Conservation (phyloP, 2,888 invertebrate species). For the Spilarctia lutea region DNA sequence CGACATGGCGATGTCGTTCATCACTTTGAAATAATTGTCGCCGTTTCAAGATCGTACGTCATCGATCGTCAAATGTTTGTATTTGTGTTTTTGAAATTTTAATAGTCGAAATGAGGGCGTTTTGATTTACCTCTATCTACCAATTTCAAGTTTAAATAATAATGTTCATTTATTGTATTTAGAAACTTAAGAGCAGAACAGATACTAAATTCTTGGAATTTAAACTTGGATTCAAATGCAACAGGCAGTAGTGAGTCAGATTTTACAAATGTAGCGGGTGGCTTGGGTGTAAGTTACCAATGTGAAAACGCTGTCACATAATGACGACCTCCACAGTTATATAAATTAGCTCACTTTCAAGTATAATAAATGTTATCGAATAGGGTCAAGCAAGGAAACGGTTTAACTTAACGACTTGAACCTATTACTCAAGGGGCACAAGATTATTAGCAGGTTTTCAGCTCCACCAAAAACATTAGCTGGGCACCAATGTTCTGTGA, state of each 20-base stretch:
- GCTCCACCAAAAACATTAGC: no score
- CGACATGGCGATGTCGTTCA: not conserved
- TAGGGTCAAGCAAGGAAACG: no score
- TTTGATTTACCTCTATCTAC: no score
- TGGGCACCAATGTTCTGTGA: not conserved
- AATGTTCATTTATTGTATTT: not conserved
- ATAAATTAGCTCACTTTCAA: not conserved
- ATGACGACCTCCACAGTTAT: not conserved
- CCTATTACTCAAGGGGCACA: no score
- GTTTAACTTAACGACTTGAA: no score
- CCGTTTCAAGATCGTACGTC: not conserved
- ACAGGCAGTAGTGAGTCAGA: not conserved
- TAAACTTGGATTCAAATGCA: not conserved
- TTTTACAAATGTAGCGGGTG: not conserved
- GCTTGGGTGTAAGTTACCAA: not conserved
- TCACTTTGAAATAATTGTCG: not conserved
- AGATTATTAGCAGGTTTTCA: no score
- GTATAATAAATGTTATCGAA: not conserved
- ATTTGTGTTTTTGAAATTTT: no score
- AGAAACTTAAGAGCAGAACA: not conserved
- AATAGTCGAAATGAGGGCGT: no score
- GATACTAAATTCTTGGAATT: not conserved
- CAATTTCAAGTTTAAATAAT: not conserved
- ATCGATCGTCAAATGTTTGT: no score
- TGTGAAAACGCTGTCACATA: not conserved